Evolutionary conservation across 2,797 vertebrate genomes (phyloP).

Genomic region (Bovichtus variegatus): DNA sequence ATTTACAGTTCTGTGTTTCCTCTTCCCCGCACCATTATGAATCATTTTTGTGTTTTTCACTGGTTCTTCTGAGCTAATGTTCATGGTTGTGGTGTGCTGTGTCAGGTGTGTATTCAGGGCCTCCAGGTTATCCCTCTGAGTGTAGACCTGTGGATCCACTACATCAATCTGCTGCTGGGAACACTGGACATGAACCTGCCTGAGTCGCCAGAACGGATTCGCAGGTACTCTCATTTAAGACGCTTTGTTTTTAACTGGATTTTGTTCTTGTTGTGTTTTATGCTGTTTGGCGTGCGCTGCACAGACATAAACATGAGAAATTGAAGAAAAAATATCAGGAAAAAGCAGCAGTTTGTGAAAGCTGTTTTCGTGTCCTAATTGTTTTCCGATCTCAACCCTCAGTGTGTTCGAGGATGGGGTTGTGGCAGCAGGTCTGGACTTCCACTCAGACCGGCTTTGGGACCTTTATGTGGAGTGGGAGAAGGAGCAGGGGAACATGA

Average conservation of each 20-base stretch:
- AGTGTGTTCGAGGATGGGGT: constrained; percentile 89
- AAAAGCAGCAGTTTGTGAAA: neutral
- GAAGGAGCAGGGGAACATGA: constrained; percentile 86
- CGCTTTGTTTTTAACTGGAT: no score
- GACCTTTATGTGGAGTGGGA: constrained; percentile 91
- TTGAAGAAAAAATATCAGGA: neutral
- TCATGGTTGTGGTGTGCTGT: constrained; percentile 21
- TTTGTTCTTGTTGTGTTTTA: neutral
- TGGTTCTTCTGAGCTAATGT: neutral
- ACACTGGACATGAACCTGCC: constrained; percentile 87
- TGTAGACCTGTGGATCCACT: constrained; percentile 91
- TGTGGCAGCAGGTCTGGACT: constrained; percentile 87
- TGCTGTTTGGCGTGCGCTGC: neutral
- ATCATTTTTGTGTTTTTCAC: neutral
- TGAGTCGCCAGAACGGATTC: constrained; percentile 84
- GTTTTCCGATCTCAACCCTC: constrained; percentile 1
- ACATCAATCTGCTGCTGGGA: constrained; percentile 88
- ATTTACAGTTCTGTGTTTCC: neutral
- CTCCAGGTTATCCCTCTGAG: constrained; percentile 88
- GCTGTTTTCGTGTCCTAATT: neutral
- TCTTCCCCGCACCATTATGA: neutral
- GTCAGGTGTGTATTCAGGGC: constrained; percentile 88
- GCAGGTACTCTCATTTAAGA: constrained; percentile 75
- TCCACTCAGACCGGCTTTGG: constrained; percentile 92
- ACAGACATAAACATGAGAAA: neutral